Evolutionary conservation across 2,797 vertebrate genomes (phyloP).

Genomic region (Pampus argenteus): DNA sequence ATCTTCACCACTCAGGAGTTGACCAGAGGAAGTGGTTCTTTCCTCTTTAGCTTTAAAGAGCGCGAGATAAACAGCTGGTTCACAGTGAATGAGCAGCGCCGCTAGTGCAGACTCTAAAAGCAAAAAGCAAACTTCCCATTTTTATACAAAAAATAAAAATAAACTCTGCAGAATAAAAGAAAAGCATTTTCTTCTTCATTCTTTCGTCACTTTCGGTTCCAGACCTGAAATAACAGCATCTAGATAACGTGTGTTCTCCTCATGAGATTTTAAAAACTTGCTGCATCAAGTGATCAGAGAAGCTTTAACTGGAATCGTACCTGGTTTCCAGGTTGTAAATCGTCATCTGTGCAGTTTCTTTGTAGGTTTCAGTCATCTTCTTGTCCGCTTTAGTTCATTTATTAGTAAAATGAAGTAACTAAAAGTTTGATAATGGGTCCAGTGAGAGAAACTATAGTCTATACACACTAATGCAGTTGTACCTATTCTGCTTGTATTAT

Average conservation of each 20-base stretch:
- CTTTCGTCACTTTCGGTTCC: too few species aligned
- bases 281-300: too few species aligned
- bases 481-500: constrained; percentile 47
- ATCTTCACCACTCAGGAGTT: constrained; percentile 73
- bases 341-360: background rate
- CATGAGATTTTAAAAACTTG: too few species aligned
- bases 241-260: too few species aligned
- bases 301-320: background rate
- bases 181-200: too few species aligned
- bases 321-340: background rate
- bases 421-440: background rate
- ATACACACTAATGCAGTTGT: constrained; percentile 7
- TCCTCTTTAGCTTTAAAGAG: constrained; percentile 36
- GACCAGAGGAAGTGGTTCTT: constrained; percentile 70
- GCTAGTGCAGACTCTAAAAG: background rate
- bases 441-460: background rate
- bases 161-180: too few species aligned
- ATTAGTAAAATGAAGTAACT: background rate
- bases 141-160: too few species aligned
- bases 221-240: too few species aligned
- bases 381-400: background rate
- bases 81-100: constrained; percentile 21
- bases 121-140: background rate
- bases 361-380: too few species aligned
- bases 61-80: constrained; percentile 58